Conservation (phyloP, 2,113 vertebrate species). For the Athene cunicularia region DNA sequence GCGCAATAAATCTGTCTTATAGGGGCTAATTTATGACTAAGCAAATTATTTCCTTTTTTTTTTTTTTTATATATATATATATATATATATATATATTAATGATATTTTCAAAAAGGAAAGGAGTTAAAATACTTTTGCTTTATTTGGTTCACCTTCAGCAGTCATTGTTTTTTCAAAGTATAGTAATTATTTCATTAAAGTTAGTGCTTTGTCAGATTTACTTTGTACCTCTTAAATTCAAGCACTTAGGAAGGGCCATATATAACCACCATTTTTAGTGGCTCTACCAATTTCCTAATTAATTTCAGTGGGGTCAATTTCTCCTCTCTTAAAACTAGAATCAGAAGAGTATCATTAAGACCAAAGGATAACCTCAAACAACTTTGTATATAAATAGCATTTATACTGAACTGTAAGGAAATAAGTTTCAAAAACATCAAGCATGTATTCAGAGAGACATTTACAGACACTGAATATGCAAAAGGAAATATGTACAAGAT, state of each 20-base stretch:
- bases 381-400: not conserved
- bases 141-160: conserved; percentile 53
- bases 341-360: not conserved
- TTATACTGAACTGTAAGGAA: not conserved
- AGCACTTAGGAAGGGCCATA: not conserved
- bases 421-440: not conserved
- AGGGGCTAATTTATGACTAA: conserved; percentile 67
- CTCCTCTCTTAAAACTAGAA: conserved; percentile 4
- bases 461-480: conserved; percentile 13
- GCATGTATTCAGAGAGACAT: not conserved
- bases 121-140: not conserved
- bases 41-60: conserved; percentile 74
- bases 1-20: conserved; percentile 70
- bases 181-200: not conserved
- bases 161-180: not conserved
- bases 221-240: not conserved
- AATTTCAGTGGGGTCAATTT: conserved; percentile 17
- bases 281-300: conserved; percentile 15
- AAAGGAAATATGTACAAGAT: conserved; percentile 44
- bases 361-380: conserved; percentile 42
- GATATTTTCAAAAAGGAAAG: not conserved
- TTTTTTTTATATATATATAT: too few relatives aligned
- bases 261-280: not conserved
- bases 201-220: not conserved
- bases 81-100: too few relatives aligned